Base-by-base conservation (phyloP, 1,140 invertebrate genomes). In the Neodiprion pinetum region DNA sequence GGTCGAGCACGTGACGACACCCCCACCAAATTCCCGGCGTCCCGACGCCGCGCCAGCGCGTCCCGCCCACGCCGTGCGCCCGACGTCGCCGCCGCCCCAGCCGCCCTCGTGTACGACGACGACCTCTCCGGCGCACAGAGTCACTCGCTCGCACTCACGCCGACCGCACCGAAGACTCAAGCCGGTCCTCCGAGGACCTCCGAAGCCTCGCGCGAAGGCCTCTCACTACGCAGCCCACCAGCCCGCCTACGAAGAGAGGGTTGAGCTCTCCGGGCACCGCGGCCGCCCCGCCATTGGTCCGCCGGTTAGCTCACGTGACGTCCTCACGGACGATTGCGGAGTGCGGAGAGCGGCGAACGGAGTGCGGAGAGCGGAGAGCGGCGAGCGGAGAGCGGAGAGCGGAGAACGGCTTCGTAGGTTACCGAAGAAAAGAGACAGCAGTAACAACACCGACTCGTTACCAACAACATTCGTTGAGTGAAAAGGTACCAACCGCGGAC, bases 181-280 rank as follows among this genome's bases (percentile, higher is more conserved):
- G 79, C 53, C 76, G 61, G 72, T 74, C 77, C 78, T 79, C 78
- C 78, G 73, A 71, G 76, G 73, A 67, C 53, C 75, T 70, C 74
- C 72, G 73, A 77, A 74, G 48, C 61, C 70, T 79, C 74, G 47
- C 53, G 53, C 53, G 53, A 61, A 61, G 53, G 40, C 76, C 77
- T 78, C 75, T 71, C 73, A 47, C 76, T 73, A 77, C 73, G 79
- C 11, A 61, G 76, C 78, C 78, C 77, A 23, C 67, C 23, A 84
- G 80, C 82, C 86, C 87, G 86, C 86, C 86, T 85, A 84, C 85
- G 82, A 61, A 11, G 78, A 82, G 86, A 87, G 86, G 87, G 86
- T 82, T 80, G 84, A 82, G 75, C 84, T 80, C 80, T 79, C 69
- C 17, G 75, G 76, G 76, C 70, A 66, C 80, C 74, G 86, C 83